These are phyloP conservation scores for Eristalis tenax DNA, from an alignment of 2,888 invertebrate species.

Conservation along the genomic window DNA sequence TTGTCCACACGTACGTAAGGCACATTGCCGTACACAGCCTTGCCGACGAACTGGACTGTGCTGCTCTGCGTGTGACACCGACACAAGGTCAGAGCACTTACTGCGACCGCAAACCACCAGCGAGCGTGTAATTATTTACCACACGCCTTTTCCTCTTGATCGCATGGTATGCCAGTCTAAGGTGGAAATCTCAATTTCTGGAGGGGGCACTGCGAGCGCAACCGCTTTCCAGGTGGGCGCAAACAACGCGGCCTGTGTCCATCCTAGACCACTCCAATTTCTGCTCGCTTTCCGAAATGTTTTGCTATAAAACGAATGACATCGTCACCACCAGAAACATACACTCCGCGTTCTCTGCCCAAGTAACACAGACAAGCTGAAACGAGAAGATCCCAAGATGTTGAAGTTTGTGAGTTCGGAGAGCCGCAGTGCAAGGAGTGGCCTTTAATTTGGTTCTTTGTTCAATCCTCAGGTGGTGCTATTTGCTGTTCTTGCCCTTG, in stretches of 20 bases:
- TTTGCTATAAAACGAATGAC: constrained; percentile 54
- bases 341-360: constrained; percentile 56
- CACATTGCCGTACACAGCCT: neutral
- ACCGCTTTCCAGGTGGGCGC: constrained; percentile 34
- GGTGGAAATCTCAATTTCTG: constrained; percentile 20
- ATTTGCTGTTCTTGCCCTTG: constrained; percentile 73
- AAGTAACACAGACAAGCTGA: constrained; percentile 64
- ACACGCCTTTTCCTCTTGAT: constrained; percentile 14
- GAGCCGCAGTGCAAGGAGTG: neutral
- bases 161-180: constrained; percentile 59
- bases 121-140: constrained; percentile 33
- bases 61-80: neutral
- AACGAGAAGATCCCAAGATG: constrained; percentile 56
- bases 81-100: constrained; percentile 33
- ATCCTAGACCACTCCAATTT: constrained; percentile 47
- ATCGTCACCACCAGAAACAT: constrained; percentile 41
- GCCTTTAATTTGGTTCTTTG: neutral
- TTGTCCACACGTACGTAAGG: neutral
- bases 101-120: constrained; percentile 23
- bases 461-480: constrained; percentile 74
- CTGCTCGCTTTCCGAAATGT: neutral
- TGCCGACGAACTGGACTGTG: neutral
- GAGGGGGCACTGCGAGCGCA: neutral
- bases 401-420: constrained; percentile 72
- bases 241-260: constrained; percentile 12